These are phyloP conservation scores for Chionodraco myersi DNA, from an alignment of 2,113 vertebrate genomes.

Conservation along the genomic window DNA sequence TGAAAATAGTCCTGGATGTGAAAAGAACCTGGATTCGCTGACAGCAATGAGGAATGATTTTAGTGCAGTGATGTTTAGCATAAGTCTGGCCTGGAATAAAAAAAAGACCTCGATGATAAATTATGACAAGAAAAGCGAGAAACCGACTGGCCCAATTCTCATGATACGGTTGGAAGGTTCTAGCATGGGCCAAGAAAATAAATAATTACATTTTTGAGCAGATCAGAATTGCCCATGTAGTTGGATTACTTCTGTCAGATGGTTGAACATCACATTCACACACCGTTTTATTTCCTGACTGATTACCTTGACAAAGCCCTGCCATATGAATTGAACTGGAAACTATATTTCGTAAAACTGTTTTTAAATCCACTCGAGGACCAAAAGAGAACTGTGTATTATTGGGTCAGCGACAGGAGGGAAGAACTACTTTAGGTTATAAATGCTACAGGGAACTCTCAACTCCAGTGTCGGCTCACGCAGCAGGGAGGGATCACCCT, in stretches of 20 bases:
- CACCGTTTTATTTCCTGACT: neutral
- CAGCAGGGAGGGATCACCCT: conserved; percentile 40
- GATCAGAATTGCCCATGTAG: too few relatives aligned
- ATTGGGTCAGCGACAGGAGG: conserved; percentile 38
- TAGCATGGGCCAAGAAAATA: too few relatives aligned
- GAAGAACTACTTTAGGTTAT: conserved; percentile 55
- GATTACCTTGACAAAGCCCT: neutral
- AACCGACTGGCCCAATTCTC: too few relatives aligned
- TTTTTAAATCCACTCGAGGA: too few relatives aligned
- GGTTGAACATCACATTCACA: conserved; percentile 3
- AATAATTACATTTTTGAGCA: too few relatives aligned
- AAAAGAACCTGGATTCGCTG: conserved; percentile 7
- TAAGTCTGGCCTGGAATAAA: conserved; percentile 7
- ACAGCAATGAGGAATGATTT: conserved; percentile 1
- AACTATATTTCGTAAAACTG: neutral
- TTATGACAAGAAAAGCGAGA: neutral
- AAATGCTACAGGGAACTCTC: conserved; percentile 34
- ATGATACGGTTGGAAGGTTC: too few relatives aligned
- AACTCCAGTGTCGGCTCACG: conserved; percentile 16
- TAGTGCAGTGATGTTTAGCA: neutral
- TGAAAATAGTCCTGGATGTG: conserved; percentile 25
- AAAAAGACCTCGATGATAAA: neutral
- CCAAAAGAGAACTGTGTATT: neutral
- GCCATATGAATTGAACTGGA: neutral
- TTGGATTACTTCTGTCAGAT: neutral